These are phyloP conservation scores for Notothenia rossii DNA, from an alignment of 2,113 vertebrate genomes.

Conservation along the genomic window DNA sequence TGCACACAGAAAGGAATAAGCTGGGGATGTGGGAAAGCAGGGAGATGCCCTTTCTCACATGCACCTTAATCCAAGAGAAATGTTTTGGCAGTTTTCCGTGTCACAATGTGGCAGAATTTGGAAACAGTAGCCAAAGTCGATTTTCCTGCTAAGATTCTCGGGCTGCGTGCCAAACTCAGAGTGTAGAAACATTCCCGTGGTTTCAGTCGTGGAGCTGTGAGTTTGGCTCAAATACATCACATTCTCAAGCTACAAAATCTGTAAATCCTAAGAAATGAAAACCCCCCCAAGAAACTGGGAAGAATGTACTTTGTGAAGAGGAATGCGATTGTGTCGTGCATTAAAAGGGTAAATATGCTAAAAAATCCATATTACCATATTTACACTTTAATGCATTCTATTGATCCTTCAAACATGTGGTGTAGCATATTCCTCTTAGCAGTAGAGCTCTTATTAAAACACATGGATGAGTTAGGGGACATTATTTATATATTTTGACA, in stretches of 20 bases:
- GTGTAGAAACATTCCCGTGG: neutral
- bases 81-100: slow-evolving; percentile 25
- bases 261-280: neutral
- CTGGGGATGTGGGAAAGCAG: neutral
- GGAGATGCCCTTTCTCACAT: slow-evolving; percentile 2
- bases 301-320: neutral
- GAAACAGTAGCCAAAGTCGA: slow-evolving; percentile 21
- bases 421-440: neutral
- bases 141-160: neutral
- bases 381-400: neutral
- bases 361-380: neutral
- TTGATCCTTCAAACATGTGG: neutral
- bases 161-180: slow-evolving; percentile 23
- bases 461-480: neutral
- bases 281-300: neutral
- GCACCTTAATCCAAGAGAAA: slow-evolving; percentile 8
- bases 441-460: neutral
- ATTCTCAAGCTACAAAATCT: neutral
- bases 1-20: neutral
- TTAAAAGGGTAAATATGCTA: neutral
- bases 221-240: neutral
- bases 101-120: slow-evolving; percentile 25
- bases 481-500: neutral
- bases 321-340: neutral
- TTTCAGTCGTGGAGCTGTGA: neutral